Percentiles rank a stretch among this genome's conserved stretches.
These are phyloP conservation scores for Margarornis squamiger DNA, from an alignment of 2,797 vertebrate genomes.

Conservation along the genomic window DNA sequence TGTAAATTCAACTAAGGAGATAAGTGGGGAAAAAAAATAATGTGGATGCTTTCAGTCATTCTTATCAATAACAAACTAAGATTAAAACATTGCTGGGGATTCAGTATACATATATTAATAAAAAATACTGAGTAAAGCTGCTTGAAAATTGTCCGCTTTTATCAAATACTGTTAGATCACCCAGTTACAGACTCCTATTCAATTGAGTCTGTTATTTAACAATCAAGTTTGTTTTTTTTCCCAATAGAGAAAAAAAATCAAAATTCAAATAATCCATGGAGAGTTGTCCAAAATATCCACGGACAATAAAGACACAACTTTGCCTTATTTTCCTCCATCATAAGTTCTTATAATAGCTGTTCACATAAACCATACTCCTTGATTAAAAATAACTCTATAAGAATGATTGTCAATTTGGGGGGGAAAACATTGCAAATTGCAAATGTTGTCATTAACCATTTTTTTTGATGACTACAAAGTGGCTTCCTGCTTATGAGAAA, in stretches of 20 bases:
- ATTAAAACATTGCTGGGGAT: not conserved
- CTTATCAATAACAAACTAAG: not conserved
- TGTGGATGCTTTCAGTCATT: not conserved
- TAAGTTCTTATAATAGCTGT: not conserved
- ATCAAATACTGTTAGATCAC: not conserved
- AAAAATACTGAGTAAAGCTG: not conserved
- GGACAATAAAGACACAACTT: not conserved
- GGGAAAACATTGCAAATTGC: not conserved
- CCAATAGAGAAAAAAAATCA: not conserved
- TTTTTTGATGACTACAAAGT: not conserved
- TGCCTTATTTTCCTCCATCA: not conserved
- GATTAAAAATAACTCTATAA: not conserved
- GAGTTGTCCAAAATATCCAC: not conserved
- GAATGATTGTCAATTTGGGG: not conserved
- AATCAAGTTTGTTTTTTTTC: not conserved
- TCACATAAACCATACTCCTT: not conserved
- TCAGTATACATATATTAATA: not conserved
- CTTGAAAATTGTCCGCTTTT: not conserved
- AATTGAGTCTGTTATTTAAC: not conserved
- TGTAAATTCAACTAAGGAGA: not conserved
- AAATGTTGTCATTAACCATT: not conserved
- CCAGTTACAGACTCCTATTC: not conserved
- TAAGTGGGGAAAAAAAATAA: not conserved
- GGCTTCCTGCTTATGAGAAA: not conserved
- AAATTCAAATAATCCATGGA: not conserved